Percentiles rank a stretch among this genome's conserved stretches.
Conservation (phyloP, 2,113 vertebrate species). For the Phalacrocorax pelagicus region DNA sequence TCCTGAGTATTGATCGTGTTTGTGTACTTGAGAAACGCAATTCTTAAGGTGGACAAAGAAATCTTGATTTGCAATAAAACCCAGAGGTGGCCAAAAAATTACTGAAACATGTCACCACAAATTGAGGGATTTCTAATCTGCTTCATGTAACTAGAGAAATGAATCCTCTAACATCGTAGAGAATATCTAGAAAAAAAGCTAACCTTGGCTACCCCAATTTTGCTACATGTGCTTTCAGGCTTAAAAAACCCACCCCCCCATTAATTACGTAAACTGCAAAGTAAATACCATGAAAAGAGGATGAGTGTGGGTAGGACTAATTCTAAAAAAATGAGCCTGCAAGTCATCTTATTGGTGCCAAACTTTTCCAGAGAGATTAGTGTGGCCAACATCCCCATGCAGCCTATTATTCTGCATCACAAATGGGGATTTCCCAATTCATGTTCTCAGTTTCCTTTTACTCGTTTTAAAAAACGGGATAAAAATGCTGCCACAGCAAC, state of each 20-base stretch:
- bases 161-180: background rate
- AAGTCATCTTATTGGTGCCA: background rate
- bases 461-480: background rate
- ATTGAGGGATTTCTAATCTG: background rate
- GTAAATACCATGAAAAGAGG: background rate
- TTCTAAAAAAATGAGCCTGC: background rate
- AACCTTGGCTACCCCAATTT: background rate
- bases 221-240: background rate
- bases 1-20: background rate
- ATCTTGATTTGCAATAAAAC: background rate
- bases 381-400: background rate
- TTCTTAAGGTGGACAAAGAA: background rate
- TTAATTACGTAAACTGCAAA: background rate
- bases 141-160: background rate
- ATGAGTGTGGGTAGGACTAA: background rate
- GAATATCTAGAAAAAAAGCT: background rate
- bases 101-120: background rate
- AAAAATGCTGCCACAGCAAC: background rate
- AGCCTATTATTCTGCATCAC: background rate
- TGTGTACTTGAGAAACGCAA: background rate
- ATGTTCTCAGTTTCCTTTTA: background rate
- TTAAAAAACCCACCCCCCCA: background rate
- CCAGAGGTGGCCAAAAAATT: slow-evolving; percentile 9
- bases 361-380: background rate
- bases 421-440: background rate